These are phyloP conservation scores for Drosophila miranda DNA, from an alignment of 1,140 invertebrate genomes.

Conservation along the genomic window DNA sequence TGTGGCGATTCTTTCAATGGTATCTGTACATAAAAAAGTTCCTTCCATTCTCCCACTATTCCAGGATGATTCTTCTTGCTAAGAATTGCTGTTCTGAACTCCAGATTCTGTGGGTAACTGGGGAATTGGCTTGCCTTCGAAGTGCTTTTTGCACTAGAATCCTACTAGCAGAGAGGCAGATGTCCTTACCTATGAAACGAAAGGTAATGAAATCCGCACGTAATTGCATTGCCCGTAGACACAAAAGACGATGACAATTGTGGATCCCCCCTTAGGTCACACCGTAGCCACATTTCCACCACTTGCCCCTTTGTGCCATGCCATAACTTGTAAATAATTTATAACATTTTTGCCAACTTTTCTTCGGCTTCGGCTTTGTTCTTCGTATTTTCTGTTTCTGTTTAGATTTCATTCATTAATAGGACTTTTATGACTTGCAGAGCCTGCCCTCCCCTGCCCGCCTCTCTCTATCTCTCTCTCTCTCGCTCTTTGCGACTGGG, in stretches of 20 bases:
- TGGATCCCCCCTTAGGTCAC: slow-evolving; percentile 6
- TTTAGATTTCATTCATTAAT: slow-evolving; percentile 79
- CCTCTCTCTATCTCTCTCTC: neutral
- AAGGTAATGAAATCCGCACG: slow-evolving; percentile 64
- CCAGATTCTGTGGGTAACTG: no score
- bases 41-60: no score
- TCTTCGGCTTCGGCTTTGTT: slow-evolving; percentile 47
- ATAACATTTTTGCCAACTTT: slow-evolving; percentile 73
- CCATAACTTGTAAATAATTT: slow-evolving; percentile 81
- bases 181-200: slow-evolving; percentile 18
- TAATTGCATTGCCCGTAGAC: slow-evolving; percentile 76
- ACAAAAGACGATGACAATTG: slow-evolving; percentile 37
- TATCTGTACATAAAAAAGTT: no score
- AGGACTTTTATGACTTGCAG: slow-evolving; percentile 77
- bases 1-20: no score
- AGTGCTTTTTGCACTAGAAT: no score
- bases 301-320: slow-evolving; percentile 38
- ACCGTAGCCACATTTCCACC: neutral
- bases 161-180: no score
- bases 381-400: slow-evolving; percentile 64
- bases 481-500: slow-evolving; percentile 10
- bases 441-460: slow-evolving; percentile 25
- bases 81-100: no score
- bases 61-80: no score
- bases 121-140: no score